These are phyloP conservation scores for Augochlorella aurata DNA, from an alignment of 2,888 invertebrate species.

Conservation along the genomic window DNA sequence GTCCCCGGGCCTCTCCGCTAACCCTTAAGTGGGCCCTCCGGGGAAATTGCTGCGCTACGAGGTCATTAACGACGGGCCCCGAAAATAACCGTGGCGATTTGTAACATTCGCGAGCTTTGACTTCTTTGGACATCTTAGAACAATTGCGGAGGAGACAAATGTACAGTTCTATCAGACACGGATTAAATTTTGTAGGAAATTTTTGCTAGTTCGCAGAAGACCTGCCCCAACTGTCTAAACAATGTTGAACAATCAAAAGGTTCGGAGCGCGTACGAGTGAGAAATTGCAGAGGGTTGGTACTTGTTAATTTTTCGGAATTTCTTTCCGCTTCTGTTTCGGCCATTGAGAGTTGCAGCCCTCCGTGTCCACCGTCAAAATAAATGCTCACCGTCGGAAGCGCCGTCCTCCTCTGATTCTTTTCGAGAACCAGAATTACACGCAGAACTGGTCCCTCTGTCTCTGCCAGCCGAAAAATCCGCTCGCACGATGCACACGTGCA, in stretches of 20 bases:
- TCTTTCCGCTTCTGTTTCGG: background rate
- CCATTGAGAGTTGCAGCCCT: background rate
- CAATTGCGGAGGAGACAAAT: no score
- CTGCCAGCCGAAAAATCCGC: constrained; percentile 39
- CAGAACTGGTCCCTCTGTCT: constrained; percentile 46
- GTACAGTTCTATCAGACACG: no score
- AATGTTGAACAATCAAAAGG: no score
- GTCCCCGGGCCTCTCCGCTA: background rate
- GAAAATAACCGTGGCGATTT: background rate
- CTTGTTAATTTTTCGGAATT: background rate
- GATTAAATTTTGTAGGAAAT: no score
- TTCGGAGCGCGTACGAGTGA: no score
- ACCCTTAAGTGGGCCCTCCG: background rate
- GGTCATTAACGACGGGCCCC: background rate
- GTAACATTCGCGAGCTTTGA: background rate
- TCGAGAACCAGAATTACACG: constrained; percentile 52
- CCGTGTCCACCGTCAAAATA: constrained; percentile 37
- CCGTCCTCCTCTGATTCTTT: constrained; percentile 29
- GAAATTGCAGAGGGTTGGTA: no score
- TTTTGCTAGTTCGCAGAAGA: no score
- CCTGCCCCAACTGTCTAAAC: no score
- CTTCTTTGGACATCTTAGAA: background rate
- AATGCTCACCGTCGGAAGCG: constrained; percentile 22
- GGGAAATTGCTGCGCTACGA: background rate
- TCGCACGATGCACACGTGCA: constrained; percentile 40